Evolutionary conservation across 2,113 vertebrate genomes (phyloP).

Genomic region (Tonatia bakeri): DNA sequence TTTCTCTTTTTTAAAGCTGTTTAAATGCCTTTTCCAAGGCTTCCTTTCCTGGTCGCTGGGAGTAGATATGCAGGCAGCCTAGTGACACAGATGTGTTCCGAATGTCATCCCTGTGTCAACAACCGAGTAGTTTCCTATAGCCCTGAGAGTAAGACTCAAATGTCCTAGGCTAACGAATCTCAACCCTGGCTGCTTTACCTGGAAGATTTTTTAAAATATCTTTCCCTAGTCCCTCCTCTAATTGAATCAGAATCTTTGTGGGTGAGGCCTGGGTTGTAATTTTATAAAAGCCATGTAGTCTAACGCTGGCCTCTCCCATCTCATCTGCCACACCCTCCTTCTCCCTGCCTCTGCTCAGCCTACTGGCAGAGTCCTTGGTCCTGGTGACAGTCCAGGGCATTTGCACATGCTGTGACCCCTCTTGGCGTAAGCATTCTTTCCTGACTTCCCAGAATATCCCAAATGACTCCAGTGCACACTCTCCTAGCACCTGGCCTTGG

Average conservation of each 20-base stretch:
- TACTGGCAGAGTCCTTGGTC: background rate
- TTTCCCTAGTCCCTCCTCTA: background rate
- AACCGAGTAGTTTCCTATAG: background rate
- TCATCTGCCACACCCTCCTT: background rate
- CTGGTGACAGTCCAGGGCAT: background rate
- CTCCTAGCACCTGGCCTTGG: background rate
- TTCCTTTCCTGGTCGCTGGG: background rate
- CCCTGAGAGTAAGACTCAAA: background rate
- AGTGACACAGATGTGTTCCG: background rate
- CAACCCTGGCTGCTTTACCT: background rate
- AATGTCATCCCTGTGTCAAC: background rate
- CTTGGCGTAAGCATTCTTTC: background rate
- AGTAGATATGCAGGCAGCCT: background rate
- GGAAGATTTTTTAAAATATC: background rate
- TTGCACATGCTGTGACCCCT: background rate
- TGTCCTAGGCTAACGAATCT: background rate
- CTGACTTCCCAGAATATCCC: background rate
- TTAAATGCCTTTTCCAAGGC: background rate
- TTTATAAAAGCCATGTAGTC: background rate
- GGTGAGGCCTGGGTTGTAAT: background rate
- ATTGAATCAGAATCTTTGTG: background rate
- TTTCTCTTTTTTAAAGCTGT: background rate
- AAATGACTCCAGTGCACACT: background rate
- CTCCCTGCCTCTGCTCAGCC: background rate
- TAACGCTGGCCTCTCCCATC: background rate